Conservation (phyloP, 2,113 vertebrate genomes). For the Shinisaurus crocodilurus region DNA sequence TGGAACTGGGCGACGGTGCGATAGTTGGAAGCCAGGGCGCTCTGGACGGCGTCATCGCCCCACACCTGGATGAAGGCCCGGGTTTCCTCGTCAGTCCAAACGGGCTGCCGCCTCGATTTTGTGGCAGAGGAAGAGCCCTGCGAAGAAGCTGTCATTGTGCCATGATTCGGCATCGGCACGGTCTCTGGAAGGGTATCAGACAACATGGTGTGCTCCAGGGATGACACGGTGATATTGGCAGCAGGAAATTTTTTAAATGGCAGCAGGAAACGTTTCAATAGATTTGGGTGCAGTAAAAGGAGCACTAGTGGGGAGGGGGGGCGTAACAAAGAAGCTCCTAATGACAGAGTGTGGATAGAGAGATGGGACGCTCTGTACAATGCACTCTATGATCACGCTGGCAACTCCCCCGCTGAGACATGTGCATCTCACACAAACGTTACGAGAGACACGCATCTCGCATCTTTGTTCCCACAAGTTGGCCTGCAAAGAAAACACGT, state of each 20-base stretch:
- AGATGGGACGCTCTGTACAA: conserved; percentile 20
- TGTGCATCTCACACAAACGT: conserved; percentile 19
- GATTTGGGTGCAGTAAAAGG: conserved; percentile 14
- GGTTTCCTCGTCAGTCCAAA: conserved; percentile 39
- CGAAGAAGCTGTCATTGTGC: conserved; percentile 26
- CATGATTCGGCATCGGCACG: conserved; percentile 35
- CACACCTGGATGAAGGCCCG: conserved; percentile 45
- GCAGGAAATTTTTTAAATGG: conserved; percentile 30
- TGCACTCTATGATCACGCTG: conserved; percentile 29
- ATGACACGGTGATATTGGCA: conserved; percentile 24
- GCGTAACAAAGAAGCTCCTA: conserved; percentile 31
- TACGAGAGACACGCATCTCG: conserved; percentile 35
- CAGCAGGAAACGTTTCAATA: conserved; percentile 23
- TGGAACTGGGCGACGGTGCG: conserved; percentile 36
- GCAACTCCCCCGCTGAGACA: conserved; percentile 19
- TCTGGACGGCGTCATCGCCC: conserved; percentile 34
- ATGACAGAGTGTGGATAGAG: conserved; percentile 21
- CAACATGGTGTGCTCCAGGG: conserved; percentile 35
- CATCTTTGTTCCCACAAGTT: conserved; percentile 38
- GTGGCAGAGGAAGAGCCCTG: conserved; percentile 34
- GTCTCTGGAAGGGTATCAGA: conserved; percentile 47
- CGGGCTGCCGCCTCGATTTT: conserved; percentile 30
- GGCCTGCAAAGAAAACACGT: conserved; percentile 40
- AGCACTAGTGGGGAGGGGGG: not conserved
- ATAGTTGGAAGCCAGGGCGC: conserved; percentile 34